A percentile compares a stretch with the other conserved stretches of the same genome.
These are phyloP conservation scores for Astyanax mexicanus DNA, from an alignment of 2,797 vertebrate species.

Conservation along the genomic window DNA sequence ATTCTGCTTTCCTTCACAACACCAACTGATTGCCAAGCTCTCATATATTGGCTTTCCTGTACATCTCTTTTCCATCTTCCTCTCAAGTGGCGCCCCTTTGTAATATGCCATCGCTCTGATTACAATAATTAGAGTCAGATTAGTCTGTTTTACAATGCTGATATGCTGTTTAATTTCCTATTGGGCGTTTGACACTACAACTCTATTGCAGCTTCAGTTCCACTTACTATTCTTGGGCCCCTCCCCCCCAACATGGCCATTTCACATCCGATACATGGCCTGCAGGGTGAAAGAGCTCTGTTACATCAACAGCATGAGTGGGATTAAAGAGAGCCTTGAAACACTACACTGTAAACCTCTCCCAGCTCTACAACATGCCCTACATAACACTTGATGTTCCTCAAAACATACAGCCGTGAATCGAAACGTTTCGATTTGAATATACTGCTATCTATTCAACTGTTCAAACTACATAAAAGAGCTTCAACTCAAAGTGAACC, in stretches of 20 bases:
- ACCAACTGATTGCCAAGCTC: slow-evolving; percentile 34
- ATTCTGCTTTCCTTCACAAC: slow-evolving; percentile 2
- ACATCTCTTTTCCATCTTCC: slow-evolving; percentile 8
- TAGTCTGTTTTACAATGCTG: slow-evolving; percentile 27
- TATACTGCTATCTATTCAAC: too few species aligned
- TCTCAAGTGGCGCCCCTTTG: slow-evolving; percentile 32
- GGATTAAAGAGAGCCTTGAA: slow-evolving; percentile 31
- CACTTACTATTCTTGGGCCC: slow-evolving; percentile 28
- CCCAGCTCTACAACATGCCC: background rate
- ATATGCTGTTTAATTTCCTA: slow-evolving; percentile 54
- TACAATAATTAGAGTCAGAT: slow-evolving; percentile 50
- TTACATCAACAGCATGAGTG: slow-evolving; percentile 47
- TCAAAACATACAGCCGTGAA: background rate
- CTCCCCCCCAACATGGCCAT: slow-evolving; percentile 36
- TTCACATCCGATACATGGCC: slow-evolving; percentile 39
- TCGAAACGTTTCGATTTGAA: too few species aligned
- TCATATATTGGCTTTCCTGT: slow-evolving; percentile 5
- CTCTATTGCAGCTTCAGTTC: slow-evolving; percentile 38
- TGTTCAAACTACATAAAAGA: too few species aligned
- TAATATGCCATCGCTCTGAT: slow-evolving; percentile 46
- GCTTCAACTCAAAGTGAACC: too few species aligned
- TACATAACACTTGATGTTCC: background rate
- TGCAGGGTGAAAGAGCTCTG: slow-evolving; percentile 33
- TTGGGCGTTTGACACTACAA: slow-evolving; percentile 39
- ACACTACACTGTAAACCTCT: slow-evolving; percentile 30